phyloP scores from a whole-genome alignment of 2,888 invertebrate genomes.

The Griposia aprilina region DNA sequence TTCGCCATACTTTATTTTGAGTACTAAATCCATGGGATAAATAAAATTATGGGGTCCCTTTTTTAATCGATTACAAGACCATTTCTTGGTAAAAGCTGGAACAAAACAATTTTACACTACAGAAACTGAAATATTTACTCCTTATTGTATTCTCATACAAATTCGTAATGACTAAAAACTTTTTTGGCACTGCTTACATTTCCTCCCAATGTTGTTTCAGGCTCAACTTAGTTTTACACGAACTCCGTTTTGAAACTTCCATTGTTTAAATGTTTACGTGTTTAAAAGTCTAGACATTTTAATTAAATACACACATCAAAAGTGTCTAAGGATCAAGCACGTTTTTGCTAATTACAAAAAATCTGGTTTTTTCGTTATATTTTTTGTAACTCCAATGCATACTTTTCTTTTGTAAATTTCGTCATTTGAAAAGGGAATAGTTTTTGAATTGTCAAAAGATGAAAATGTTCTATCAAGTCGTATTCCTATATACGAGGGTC shows the following conservation, averaged over 20 bases:
- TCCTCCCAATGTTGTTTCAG: conserved; percentile 39
- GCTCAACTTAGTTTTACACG: conserved; percentile 25
- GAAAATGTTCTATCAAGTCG: too few relatives aligned
- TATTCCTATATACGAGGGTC: too few relatives aligned
- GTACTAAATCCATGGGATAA: not conserved
- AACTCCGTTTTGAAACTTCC: conserved; percentile 30
- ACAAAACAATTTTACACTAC: not conserved
- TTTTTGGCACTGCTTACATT: conserved; percentile 38
- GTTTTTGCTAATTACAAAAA: too few relatives aligned
- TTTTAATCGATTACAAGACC: not conserved
- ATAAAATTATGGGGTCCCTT: not conserved
- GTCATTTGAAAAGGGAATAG: too few relatives aligned
- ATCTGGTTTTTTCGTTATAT: too few relatives aligned
- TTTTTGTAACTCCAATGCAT: too few relatives aligned
- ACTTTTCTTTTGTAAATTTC: too few relatives aligned
- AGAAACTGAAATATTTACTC: not conserved
- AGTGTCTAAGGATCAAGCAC: too few relatives aligned
- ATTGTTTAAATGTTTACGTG: conserved; percentile 37
- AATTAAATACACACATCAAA: conserved; percentile 25
- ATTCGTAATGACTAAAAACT: conserved; percentile 23
- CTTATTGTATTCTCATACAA: conserved; percentile 18
- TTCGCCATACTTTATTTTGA: not conserved
- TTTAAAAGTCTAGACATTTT: conserved; percentile 41
- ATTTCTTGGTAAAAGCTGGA: not conserved
- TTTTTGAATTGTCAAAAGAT: too few relatives aligned